Evolutionary conservation across 2,797 vertebrate species (phyloP), one percentile per base, ranked within the genome.

Genomic region (Enteromius fasciolatus): DNA sequence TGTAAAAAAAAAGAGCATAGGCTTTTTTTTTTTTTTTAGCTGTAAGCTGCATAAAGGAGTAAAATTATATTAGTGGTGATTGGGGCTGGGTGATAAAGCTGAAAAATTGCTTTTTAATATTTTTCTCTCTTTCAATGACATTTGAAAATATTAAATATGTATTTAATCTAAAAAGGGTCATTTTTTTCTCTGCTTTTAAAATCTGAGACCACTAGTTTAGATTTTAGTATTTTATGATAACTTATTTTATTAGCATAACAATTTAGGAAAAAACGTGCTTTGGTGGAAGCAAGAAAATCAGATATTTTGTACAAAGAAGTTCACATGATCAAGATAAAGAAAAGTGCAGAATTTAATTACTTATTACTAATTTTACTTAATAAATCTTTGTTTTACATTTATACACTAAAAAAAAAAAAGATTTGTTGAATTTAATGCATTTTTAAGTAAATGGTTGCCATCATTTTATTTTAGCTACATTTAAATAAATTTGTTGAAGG

Each of bases 221-320:
- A 75, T 23, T 50, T 54, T 36, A 33, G n/a, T 52, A 52, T 52
- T 75, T 39, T 4, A 74, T 23, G 23, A 12, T 3, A 15, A 54
- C 23, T 74, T 0, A 74, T 74, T 52, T 73, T n/a, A 54, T 73
- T 20, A n/a, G 28, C 72, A 74, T 74, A 54, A 36, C 18, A 36
- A 74, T 36, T 20, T 0, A 9, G 36, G 50, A 23, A 39, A 33
- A 33, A 14, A 10, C 5, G 4, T 31, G 17, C 46, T 70, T 69
- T 44, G 48, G 25, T 11, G 17, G 44, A 73, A 73, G 41, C 41
- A 70, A 28, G 7, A 50, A 28, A 15, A 5, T 50, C 8, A 4
- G 14, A 6, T 61, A 23, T 28, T 31, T 63, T 66, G 18, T 6
- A 72, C 9, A 31, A 50, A 50, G 44, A 28, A 36, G 48, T n/a